Evolutionary conservation across 2,113 vertebrate genomes (phyloP).

Genomic region (Arvicanthis niloticus): DNA sequence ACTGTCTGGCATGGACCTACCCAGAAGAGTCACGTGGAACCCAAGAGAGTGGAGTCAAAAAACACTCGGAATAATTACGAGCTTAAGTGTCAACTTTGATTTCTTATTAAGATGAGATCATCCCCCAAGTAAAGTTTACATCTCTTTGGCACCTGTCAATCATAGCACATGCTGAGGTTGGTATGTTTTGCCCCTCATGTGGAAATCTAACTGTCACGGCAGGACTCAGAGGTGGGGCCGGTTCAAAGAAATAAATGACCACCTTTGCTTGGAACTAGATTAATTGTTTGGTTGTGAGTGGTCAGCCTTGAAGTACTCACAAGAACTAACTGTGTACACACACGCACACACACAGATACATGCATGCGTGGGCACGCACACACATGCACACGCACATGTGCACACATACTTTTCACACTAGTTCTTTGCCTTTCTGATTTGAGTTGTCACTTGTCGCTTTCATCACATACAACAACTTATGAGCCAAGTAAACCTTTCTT

Average conservation of each 20-base stretch:
- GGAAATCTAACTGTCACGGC: not conserved
- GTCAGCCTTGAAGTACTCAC: not conserved
- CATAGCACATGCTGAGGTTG: not conserved
- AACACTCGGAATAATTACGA: rapidly evolving
- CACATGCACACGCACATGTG: not conserved
- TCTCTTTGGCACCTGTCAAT: not conserved
- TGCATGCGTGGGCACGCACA: not conserved
- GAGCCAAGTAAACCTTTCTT: not conserved
- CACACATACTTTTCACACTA: not conserved
- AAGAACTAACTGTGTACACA: not conserved
- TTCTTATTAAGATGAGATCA: not conserved
- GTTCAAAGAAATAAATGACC: not conserved
- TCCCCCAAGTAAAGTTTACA: not conserved
- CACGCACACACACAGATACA: not conserved
- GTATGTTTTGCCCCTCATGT: not conserved
- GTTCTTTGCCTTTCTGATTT: not conserved
- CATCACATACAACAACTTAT: not conserved
- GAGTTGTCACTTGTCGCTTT: not conserved
- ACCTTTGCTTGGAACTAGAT: not conserved
- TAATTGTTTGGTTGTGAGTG: not conserved
- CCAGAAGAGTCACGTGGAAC: not conserved
- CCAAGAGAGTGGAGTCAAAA: not conserved
- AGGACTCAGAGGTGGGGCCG: not conserved
- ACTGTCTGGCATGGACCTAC: not conserved
- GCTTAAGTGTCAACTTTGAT: not conserved